Evolutionary conservation across 2,888 invertebrate genomes (phyloP), one percentile per base, ranked within the genome.

Genomic region (Ochlodes sylvanus): DNA sequence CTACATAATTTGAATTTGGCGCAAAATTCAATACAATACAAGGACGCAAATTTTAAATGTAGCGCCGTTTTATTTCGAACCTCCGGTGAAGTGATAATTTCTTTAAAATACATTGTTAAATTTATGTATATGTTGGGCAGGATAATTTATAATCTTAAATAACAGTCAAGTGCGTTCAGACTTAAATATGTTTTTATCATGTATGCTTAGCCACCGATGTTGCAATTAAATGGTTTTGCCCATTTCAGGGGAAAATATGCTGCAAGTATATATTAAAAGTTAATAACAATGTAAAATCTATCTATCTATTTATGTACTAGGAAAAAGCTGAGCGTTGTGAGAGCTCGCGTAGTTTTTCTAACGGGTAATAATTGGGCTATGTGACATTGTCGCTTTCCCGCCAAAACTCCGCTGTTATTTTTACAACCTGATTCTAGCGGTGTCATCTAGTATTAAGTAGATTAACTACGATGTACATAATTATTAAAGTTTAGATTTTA

Each of bases 171-270:
- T 63, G 58, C 32, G 63, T 68, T 68, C 66, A 61, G 60, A 54
- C 66, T 55, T 55, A 67, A 54, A 67, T 67, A 67, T 64, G 70
- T 69, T 74, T 74, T 72, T 72, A 71, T 72, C 71, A 69, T 68
- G 69, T 62, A 71, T 70, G 64, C 60, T 70, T 70, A 67, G 60
- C 27, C 21, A 50, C 17, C 55, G 42, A 65, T 73, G 69, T 74
- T 71, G 56, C 64, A 52, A 56, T 58, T 14, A 60, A 7, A 60
- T 55, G 32, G 19, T n/a, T 52, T 62, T 68, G 7, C 42, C 57
- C 12, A n/a, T 54, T 54, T 70, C 41, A 15, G 0, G 27, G 63
- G 54, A 32, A 70, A 66, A 32, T 5, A 27, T 27, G 27, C 27
- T n/a, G n/a, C n/a, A n/a, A n/a, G n/a, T n/a, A n/a, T n/a, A n/a